Conservation (phyloP, 2,797 vertebrate species). For the Coendou prehensilis region DNA sequence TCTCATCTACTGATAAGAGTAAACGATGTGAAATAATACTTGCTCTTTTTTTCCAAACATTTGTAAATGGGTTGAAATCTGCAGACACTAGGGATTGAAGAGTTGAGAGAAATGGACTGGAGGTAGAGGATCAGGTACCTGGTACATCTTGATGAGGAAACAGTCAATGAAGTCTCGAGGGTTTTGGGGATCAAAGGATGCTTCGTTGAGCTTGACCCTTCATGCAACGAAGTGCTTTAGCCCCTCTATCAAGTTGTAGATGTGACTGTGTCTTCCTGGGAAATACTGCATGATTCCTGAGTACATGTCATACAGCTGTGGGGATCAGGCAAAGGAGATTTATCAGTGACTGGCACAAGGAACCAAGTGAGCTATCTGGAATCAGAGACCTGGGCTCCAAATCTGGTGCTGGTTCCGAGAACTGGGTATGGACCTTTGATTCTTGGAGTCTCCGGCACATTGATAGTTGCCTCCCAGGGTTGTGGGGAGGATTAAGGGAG, state of each 20-base stretch:
- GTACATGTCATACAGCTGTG: conserved; percentile 85
- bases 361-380: neutral
- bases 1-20: neutral
- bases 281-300: conserved; percentile 85
- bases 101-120: neutral
- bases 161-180: conserved; percentile 92
- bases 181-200: conserved; percentile 85
- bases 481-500: neutral
- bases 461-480: neutral
- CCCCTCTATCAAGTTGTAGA: conserved; percentile 81
- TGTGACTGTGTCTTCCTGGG: conserved; percentile 87
- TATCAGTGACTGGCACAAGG: neutral
- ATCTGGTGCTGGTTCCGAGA: neutral
- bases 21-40: neutral
- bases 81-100: neutral
- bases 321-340: neutral
- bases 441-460: neutral
- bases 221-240: conserved; percentile 86
- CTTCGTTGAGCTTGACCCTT: conserved; percentile 89
- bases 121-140: conserved; percentile 70
- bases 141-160: conserved; percentile 89
- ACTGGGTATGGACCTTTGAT: neutral
- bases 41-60: neutral
- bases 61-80: neutral
- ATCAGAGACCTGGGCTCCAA: neutral